Percentiles rank a stretch among this genome's conserved stretches.
Conservation (phyloP, 35 echinoderm and acorn worm genomes). For the Ophiothrix spiculata region DNA sequence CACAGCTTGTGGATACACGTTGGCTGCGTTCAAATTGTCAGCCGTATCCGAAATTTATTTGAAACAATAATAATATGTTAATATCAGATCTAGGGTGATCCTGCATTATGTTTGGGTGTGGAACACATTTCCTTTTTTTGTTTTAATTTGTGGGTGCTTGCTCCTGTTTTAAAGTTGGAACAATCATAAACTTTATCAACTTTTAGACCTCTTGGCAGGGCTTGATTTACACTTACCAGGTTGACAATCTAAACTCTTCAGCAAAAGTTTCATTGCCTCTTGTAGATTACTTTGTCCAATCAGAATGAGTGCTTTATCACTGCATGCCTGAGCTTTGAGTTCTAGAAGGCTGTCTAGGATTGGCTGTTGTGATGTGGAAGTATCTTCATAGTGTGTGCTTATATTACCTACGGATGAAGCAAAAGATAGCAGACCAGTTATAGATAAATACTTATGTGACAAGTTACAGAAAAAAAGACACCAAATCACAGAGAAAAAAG, state of each 20-base stretch:
- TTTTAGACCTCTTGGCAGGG: too few species aligned
- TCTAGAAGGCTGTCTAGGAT: slow-evolving; percentile 17
- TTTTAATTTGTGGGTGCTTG: background rate
- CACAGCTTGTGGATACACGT: too few species aligned
- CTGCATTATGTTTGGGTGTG: background rate
- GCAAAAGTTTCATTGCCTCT: slow-evolving; percentile 52
- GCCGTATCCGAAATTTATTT: background rate
- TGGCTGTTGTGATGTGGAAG: background rate
- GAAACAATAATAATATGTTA: background rate
- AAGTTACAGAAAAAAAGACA: background rate
- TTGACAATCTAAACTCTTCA: slow-evolving; percentile 51
- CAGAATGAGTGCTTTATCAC: slow-evolving; percentile 74
- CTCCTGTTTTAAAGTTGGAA: background rate
- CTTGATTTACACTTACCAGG: slow-evolving; percentile 52
- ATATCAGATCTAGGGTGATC: background rate
- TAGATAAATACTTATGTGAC: background rate
- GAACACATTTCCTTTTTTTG: background rate
- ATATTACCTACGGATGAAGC: slow-evolving; percentile 5
- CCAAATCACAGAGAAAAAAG: too few species aligned
- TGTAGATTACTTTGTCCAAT: slow-evolving; percentile 62
- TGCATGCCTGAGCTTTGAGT: slow-evolving; percentile 65
- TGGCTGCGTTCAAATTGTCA: too few species aligned
- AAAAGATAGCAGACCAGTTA: background rate
- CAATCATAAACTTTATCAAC: background rate
- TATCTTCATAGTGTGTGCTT: background rate